A percentile compares a stretch with the other conserved stretches of the same genome.
Evolutionary conservation across 1,140 invertebrate species (phyloP).

Genomic region (Eriocheir sinensis): DNA sequence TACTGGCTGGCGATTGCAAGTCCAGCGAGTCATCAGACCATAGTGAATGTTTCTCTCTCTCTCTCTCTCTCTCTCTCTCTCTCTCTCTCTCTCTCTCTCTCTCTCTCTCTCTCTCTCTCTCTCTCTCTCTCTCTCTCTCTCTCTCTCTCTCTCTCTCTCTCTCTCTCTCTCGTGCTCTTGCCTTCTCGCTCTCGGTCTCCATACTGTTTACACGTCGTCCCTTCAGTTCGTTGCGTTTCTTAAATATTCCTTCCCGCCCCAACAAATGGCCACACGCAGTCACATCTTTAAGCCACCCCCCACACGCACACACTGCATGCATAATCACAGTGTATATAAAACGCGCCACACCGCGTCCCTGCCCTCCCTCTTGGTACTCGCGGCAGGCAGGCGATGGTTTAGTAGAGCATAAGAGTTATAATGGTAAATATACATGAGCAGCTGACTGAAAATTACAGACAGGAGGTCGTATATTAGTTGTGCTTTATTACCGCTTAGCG

Average conservation of each 20-base stretch:
- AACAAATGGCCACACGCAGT: background rate
- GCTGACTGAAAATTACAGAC: conserved; percentile 9
- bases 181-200: background rate
- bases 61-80: background rate
- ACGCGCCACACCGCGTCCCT: too few relatives aligned
- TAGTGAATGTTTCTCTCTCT: too few relatives aligned
- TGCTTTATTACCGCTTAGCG: background rate
- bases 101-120: conserved; percentile 6
- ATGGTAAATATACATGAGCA: conserved; percentile 17
- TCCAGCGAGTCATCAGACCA: too few relatives aligned
- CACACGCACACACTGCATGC: conserved; percentile 33
- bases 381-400: background rate
- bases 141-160: too few relatives aligned
- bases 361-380: too few relatives aligned
- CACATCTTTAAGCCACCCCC: background rate
- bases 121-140: too few relatives aligned
- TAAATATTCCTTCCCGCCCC: background rate
- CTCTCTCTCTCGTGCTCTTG: background rate
- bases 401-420: conserved; percentile 24
- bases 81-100: background rate
- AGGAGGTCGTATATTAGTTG: conserved; percentile 24
- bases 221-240: background rate
- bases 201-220: background rate
- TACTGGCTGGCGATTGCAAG: too few relatives aligned
- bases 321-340: too few relatives aligned